phyloP scores from a whole-genome alignment of 2,113 vertebrate genomes.

The Rana temporaria region DNA sequence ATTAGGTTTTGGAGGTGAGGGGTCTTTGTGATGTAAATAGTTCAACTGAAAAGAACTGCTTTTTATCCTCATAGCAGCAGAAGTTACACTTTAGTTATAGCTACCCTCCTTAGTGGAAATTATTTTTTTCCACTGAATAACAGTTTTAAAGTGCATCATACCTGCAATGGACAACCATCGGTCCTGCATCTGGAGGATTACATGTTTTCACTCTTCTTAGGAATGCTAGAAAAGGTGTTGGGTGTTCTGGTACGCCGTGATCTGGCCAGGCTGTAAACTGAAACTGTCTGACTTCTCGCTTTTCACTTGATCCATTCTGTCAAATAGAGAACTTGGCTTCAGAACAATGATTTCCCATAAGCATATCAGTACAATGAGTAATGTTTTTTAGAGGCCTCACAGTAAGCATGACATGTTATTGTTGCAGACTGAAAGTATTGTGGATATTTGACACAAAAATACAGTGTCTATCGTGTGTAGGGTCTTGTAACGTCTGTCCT shows the following conservation, averaged over 20 bases:
- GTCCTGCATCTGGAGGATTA: constrained; percentile 95
- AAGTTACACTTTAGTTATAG: too few species aligned
- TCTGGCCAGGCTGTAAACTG: constrained; percentile 99
- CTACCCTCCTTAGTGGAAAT: too few species aligned
- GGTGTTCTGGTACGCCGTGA: constrained; percentile 96
- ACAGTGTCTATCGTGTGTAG: neutral
- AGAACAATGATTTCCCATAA: neutral
- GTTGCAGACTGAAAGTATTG: neutral
- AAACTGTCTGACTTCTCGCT: constrained; percentile 96
- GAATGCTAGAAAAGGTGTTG: constrained; percentile 96
- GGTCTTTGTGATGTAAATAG: too few species aligned
- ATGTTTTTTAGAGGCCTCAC: neutral
- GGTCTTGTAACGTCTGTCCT: neutral
- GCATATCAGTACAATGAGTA: neutral
- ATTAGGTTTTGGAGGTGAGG: too few species aligned
- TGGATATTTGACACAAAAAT: neutral
- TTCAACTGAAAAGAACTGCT: too few species aligned
- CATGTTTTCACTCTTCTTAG: constrained; percentile 94
- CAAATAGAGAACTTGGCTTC: constrained; percentile 57
- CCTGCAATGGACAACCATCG: constrained; percentile 99
- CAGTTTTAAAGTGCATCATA: constrained; percentile 64
- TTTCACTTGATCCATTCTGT: constrained; percentile 97
- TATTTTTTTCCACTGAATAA: neutral
- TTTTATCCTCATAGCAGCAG: too few species aligned
- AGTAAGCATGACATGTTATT: constrained; percentile 4